Evolutionary conservation across 2,888 invertebrate genomes (phyloP).

Genomic region (Pseudanteris insignis): DNA sequence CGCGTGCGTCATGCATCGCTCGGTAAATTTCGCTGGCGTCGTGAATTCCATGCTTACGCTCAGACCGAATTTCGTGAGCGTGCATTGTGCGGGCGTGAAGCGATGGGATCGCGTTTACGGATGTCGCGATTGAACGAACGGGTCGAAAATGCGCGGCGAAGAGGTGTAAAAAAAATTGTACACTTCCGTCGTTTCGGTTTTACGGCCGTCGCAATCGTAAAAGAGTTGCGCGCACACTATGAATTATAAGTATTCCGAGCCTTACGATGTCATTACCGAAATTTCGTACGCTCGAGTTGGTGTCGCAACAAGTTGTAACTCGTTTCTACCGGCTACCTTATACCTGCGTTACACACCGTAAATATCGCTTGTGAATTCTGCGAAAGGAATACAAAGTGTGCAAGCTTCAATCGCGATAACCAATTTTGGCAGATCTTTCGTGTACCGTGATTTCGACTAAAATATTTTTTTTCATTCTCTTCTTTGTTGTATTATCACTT

Average conservation of each 20-base stretch:
- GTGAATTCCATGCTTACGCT: too few species aligned
- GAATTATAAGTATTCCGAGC: constrained; percentile 35
- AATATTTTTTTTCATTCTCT: too few species aligned
- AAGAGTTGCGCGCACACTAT: constrained; percentile 41
- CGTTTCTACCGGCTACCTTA: constrained; percentile 13
- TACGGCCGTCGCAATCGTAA: constrained; percentile 39
- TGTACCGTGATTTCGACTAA: too few species aligned
- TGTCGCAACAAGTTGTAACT: constrained; percentile 45
- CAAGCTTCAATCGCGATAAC: constrained; percentile 3
- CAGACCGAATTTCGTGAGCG: constrained; percentile 37
- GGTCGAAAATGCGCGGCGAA: too few species aligned
- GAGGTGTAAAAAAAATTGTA: constrained; percentile 44
- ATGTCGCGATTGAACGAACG: too few species aligned
- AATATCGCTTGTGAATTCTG: constrained; percentile 10
- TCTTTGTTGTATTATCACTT: too few species aligned
- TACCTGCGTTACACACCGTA: constrained; percentile 20
- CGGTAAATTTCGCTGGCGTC: background rate
- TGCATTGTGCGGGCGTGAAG: constrained; percentile 32
- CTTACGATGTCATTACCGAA: constrained; percentile 37
- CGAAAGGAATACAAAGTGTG: constrained; percentile 20
- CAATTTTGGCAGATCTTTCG: too few species aligned
- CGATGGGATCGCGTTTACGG: constrained; percentile 41
- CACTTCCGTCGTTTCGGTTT: constrained; percentile 45
- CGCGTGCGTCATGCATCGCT: constrained; percentile 25
- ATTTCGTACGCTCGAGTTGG: constrained; percentile 23